Evolutionary conservation across 1,140 invertebrate species (phyloP), one percentile per base, ranked within the genome.

Genomic region (Trachelipus rathkii): DNA sequence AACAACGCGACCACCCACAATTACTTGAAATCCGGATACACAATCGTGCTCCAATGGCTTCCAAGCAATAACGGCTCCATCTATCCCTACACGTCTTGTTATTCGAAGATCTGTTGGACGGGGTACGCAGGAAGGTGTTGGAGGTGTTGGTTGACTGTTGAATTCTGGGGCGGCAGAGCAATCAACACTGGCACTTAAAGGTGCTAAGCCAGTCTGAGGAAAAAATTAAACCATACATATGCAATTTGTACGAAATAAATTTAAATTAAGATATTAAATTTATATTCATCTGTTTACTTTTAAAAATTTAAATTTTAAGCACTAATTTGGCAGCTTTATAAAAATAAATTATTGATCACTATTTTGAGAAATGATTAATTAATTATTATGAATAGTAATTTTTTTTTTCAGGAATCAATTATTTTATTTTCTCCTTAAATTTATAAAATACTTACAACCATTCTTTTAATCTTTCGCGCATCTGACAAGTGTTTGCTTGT

Each of bases 61-160:
- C 79, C 79, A 80, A 11, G 79, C 79, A 13, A 80, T 80, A 43
- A 80, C 79, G 13, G 77, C 79, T 15, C 79, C 79, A 70, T 80
- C 79, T 11, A 76, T 74, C 15, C 79, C 79, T 60, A 80, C 79
- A 13, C 73, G 72, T 3, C 79, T 76, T 33, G 79, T 80, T 21
- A 80, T 76, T 43, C 75, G 73, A 8, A 80, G 75, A 13, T 78
- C 71, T 15, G 68, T 74, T 53, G 79, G 79, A 13, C 74, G 76
- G 21, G 79, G 79, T 19, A 80, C 77, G 50, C 76, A 78, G 10
- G 72, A 75, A 33, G 71, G 33, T 44, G 19, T 75, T 44, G 53
- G 21, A 33, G 72, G n/a, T 43, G 73, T 73, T 23, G 74, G 72
- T 67, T 66, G 50, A 67, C 66, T 53, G 9, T 71, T 50, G 68